Evolutionary conservation across 2,797 vertebrate species (phyloP).

Genomic region (Rhynchotus rufescens): DNA sequence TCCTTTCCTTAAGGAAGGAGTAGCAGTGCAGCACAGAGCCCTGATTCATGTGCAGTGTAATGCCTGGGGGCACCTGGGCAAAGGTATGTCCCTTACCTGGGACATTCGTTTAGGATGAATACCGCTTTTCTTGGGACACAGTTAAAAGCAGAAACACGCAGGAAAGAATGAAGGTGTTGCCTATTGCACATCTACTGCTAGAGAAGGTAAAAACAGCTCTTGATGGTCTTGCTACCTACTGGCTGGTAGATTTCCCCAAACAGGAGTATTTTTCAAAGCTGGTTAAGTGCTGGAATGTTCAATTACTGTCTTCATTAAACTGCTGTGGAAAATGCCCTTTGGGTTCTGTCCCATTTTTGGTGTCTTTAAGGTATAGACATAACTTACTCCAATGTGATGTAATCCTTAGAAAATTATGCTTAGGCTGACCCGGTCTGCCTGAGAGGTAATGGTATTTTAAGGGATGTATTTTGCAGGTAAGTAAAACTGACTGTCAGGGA

Average conservation of each 20-base stretch:
- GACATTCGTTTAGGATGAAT: background rate
- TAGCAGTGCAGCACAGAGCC: background rate
- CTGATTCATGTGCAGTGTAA: background rate
- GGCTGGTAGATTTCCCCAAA: background rate
- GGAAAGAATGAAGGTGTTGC: background rate
- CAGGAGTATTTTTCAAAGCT: too few relatives aligned
- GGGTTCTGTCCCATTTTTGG: accelerated
- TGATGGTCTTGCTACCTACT: background rate
- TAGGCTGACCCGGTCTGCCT: background rate
- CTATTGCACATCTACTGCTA: background rate
- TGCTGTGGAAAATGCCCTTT: background rate
- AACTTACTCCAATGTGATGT: too few relatives aligned
- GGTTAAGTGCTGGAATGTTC: background rate
- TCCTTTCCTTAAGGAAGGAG: background rate
- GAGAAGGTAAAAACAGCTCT: background rate
- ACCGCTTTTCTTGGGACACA: background rate
- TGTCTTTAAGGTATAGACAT: background rate
- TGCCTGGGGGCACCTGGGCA: background rate
- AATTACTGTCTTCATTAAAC: background rate
- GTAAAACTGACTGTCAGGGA: background rate
- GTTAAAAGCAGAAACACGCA: background rate
- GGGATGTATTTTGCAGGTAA: background rate
- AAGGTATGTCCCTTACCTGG: background rate
- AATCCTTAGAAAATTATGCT: too few relatives aligned
- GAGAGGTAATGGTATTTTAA: background rate